Percentiles rank a stretch among this genome's conserved stretches.
Evolutionary conservation across 2,888 invertebrate species (phyloP).

Genomic region (Oscheius sp.): DNA sequence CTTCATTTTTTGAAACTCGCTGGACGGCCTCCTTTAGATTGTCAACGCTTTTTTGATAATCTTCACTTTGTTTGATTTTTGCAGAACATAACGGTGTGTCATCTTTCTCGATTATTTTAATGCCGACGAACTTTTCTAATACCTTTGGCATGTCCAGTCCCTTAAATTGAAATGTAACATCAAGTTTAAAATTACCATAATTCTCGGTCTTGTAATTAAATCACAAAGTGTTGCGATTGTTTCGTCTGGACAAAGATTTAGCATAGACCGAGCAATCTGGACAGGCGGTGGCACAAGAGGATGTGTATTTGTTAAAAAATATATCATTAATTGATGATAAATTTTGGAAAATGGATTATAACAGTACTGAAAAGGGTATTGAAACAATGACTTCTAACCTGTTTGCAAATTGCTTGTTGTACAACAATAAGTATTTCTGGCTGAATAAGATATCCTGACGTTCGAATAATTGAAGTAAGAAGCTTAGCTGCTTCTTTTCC

Average conservation of each 20-base stretch:
- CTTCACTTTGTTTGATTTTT: constrained; percentile 11
- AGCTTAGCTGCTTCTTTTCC: constrained; percentile 32
- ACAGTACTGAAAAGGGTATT: constrained; percentile 11
- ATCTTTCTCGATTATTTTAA: neutral
- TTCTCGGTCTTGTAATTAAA: constrained; percentile 35
- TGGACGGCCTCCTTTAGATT: no score
- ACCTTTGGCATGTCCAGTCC: neutral
- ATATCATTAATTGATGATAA: constrained; percentile 42
- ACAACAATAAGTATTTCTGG: constrained; percentile 42
- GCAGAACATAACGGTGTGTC: no score
- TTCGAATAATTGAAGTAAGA: constrained; percentile 34
- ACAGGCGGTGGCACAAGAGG: constrained; percentile 50
- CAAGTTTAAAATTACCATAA: constrained; percentile 13
- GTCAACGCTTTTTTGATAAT: neutral
- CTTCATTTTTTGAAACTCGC: no score
- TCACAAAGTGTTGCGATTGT: constrained; percentile 30
- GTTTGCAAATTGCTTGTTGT: constrained; percentile 39
- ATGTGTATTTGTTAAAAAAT: constrained; percentile 45
- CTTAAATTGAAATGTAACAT: no score
- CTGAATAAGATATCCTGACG: constrained; percentile 33
- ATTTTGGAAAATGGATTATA: constrained; percentile 29
- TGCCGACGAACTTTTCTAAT: neutral
- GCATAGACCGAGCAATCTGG: constrained; percentile 36
- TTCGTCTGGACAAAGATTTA: constrained; percentile 20
- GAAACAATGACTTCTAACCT: constrained; percentile 1